Evolutionary conservation across 53 echinoderm and acorn worm species (phyloP).

Genomic region (Paracentrotus lividus): DNA sequence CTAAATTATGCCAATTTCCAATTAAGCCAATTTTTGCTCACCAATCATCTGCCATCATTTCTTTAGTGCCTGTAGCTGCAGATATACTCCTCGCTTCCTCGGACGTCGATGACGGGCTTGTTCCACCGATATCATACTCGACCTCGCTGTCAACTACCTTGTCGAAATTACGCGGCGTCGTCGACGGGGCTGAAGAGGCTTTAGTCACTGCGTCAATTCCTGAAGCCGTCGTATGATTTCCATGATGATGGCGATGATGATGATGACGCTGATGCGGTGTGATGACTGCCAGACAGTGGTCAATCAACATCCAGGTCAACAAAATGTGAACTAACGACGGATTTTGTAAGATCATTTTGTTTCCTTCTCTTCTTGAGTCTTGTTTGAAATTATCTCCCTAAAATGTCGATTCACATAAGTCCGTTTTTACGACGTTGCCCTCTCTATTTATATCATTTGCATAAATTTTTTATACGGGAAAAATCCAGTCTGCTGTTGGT

Average conservation of each 20-base stretch:
- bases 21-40: not conserved
- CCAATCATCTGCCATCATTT: constrained; percentile 40
- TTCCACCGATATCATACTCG: constrained; percentile 6
- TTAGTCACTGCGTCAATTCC: not conserved
- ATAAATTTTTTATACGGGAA: too few relatives aligned
- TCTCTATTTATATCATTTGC: not conserved
- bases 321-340: not conserved
- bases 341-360: constrained; percentile 5
- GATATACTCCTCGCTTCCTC: not conserved
- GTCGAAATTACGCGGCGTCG: not conserved
- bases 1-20: too few relatives aligned
- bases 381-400: too few relatives aligned
- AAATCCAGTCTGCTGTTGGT: not conserved
- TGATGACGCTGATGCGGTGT: constrained; percentile 3
- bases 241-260: constrained; percentile 12
- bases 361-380: too few relatives aligned
- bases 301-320: not conserved
- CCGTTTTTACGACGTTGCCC: too few relatives aligned
- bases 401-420: too few relatives aligned
- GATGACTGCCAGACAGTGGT: not conserved
- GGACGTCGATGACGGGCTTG: not conserved
- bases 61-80: not conserved
- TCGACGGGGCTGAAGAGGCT: not conserved
- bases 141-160: not conserved
- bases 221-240: not conserved